A percentile compares a stretch with the other conserved stretches of the same genome.
Evolutionary conservation across 2,888 invertebrate species (phyloP).

Genomic region (Caprella mutica): DNA sequence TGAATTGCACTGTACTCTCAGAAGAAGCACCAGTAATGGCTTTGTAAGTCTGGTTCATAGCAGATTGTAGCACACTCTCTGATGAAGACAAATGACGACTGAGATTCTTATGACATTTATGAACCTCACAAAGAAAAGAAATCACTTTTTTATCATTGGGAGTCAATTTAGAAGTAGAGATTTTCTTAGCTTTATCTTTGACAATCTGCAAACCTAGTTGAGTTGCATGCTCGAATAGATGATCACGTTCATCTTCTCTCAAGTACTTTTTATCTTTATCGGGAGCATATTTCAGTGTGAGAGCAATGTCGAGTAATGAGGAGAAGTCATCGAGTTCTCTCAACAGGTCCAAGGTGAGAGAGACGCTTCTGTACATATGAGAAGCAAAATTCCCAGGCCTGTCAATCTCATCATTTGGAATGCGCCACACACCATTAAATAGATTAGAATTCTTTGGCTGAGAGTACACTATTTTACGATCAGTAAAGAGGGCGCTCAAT

Average conservation of each 20-base stretch:
- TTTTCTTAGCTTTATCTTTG: slow-evolving; percentile 25
- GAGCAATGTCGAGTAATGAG: slow-evolving; percentile 63
- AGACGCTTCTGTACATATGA: slow-evolving; percentile 75
- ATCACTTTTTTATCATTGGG: slow-evolving; percentile 34
- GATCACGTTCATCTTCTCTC: slow-evolving; percentile 68
- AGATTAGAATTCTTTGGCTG: slow-evolving; percentile 28
- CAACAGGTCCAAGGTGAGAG: slow-evolving; percentile 67
- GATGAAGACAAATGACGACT: slow-evolving; percentile 24
- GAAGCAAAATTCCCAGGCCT: slow-evolving; percentile 81
- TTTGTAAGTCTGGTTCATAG: slow-evolving; percentile 19
- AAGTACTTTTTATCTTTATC: slow-evolving; percentile 79
- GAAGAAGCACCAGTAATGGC: slow-evolving; percentile 11
- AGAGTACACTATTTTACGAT: slow-evolving; percentile 49
- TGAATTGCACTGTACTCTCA: slow-evolving; percentile 17
- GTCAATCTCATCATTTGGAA: slow-evolving; percentile 79
- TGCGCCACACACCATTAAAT: slow-evolving; percentile 74
- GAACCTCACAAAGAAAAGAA: slow-evolving; percentile 48
- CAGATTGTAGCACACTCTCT: slow-evolving; percentile 22
- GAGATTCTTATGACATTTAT: slow-evolving; percentile 37
- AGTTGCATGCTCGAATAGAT: slow-evolving; percentile 65
- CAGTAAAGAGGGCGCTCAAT: slow-evolving; percentile 70
- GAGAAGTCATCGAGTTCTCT: slow-evolving; percentile 67
- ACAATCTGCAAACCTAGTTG: slow-evolving; percentile 48
- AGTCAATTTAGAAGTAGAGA: slow-evolving; percentile 34
- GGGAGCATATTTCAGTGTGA: slow-evolving; percentile 65